Base-by-base conservation (phyloP, 2,888 invertebrate genomes). In the Brachycybe producta region DNA sequence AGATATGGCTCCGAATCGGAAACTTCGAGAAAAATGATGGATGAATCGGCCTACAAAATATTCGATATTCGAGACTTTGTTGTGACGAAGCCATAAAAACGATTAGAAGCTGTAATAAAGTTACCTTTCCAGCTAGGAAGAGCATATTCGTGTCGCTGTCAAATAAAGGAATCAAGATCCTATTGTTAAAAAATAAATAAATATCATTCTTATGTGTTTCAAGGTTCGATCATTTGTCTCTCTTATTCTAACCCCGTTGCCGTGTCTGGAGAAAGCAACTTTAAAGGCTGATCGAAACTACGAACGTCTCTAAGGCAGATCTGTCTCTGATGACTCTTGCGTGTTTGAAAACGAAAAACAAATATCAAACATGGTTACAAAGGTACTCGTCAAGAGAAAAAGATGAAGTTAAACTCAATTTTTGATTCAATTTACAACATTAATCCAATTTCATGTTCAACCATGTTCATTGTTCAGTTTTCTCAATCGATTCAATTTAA, bases 121-220 rank as follows among this genome's bases (percentile, higher is more conserved):
- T 57, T 58, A 67, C 92, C 73, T 92, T 92, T 35, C 92, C 94
- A 49, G 87, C 86, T 52, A 95, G 71, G 73, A 94, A 92, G 53
- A 94, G 74, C 90, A 95, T 91, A 60, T 84, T 84, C 35, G 95
- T 94, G 63, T 95, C 94, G 13, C 83, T 72, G 70, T 95, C 95
- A 66, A 79, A 92, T 5, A 94, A 73, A 0, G 94, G 94, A 76
- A 94, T 88, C 55, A 94, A 71, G 53, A 91, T 82, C 26, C 78
- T 78, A 59, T 24, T 63, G 5, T 11, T n/a, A 34, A 41, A 38
- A 15, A 17, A 17, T 17, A 51, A 49, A 23, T 19, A n/a, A n/a
- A n/a, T n/a, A n/a, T n/a, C n/a, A n/a, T n/a, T n/a, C n/a, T n/a
- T n/a, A n/a, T n/a, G n/a, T n/a, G n/a, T n/a, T n/a, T n/a, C n/a